phyloP scores from a whole-genome alignment of 2,113 vertebrate genomes.

The Delphinus delphis region DNA sequence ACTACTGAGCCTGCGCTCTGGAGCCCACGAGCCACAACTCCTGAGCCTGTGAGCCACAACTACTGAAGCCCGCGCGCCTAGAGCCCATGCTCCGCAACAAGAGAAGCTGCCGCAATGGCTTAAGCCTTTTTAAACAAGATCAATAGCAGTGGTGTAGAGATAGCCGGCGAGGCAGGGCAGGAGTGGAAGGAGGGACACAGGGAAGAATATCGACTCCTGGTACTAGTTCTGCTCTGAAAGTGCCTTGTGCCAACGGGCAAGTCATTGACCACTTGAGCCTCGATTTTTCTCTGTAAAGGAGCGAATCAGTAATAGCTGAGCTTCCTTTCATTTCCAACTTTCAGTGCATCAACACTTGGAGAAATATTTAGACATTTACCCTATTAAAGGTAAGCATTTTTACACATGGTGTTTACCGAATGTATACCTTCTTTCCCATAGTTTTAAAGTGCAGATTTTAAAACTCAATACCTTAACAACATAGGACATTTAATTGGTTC shows the following conservation, averaged over 20 bases:
- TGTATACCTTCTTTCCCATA: not conserved
- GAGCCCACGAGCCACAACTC: too few relatives aligned
- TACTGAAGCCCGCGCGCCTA: too few relatives aligned
- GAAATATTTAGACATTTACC: not conserved
- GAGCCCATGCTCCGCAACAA: too few relatives aligned
- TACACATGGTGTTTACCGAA: not conserved
- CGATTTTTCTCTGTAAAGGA: not conserved
- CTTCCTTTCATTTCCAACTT: not conserved
- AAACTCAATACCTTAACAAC: not conserved
- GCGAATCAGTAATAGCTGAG: not conserved
- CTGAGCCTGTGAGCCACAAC: too few relatives aligned
- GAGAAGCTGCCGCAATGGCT: too few relatives aligned
- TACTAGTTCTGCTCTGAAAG: not conserved
- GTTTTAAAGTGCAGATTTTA: not conserved
- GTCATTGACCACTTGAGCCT: not conserved
- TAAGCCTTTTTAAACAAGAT: not conserved
- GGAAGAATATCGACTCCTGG: not conserved
- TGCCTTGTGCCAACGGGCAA: not conserved
- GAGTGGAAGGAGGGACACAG: not conserved
- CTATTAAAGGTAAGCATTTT: conserved; percentile 9
- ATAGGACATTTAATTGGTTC: not conserved
- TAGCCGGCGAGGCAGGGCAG: not conserved
- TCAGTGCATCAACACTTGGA: not conserved
- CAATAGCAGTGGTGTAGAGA: not conserved
- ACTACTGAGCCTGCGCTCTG: too few relatives aligned